Evolutionary conservation across 2,113 vertebrate species (phyloP).

Genomic region (Tympanuchus pallidicinctus): DNA sequence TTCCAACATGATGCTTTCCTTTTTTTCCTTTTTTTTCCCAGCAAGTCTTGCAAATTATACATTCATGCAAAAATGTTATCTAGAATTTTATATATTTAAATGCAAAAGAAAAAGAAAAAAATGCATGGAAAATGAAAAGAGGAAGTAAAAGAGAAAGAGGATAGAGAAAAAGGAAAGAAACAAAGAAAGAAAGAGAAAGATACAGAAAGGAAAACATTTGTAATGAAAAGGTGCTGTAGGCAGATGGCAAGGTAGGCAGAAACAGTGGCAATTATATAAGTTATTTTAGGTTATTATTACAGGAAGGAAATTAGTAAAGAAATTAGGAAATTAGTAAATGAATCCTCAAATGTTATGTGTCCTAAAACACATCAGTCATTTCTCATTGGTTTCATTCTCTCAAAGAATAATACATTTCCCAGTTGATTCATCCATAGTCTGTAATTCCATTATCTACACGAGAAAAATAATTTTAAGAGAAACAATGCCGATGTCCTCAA

Average conservation of each 20-base stretch:
- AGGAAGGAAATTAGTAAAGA: accelerated
- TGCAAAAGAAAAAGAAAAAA: neutral
- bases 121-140: too few species aligned
- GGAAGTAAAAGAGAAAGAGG: too few species aligned
- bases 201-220: neutral
- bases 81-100: neutral
- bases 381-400: neutral
- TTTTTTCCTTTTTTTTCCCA: neutral
- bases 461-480: neutral
- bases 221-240: neutral
- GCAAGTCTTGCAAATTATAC: neutral
- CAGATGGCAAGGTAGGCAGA: neutral
- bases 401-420: neutral
- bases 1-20: neutral
- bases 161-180: too few species aligned
- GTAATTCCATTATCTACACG: neutral
- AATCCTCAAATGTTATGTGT: neutral
- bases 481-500: neutral
- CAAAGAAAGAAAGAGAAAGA: too few species aligned
- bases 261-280: neutral
- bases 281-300: neutral
- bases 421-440: neutral
- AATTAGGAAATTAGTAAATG: neutral
- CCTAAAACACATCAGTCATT: neutral
- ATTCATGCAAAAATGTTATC: neutral